Base-by-base conservation (phyloP, 2,797 vertebrate genomes). In the Xenops minutus region DNA sequence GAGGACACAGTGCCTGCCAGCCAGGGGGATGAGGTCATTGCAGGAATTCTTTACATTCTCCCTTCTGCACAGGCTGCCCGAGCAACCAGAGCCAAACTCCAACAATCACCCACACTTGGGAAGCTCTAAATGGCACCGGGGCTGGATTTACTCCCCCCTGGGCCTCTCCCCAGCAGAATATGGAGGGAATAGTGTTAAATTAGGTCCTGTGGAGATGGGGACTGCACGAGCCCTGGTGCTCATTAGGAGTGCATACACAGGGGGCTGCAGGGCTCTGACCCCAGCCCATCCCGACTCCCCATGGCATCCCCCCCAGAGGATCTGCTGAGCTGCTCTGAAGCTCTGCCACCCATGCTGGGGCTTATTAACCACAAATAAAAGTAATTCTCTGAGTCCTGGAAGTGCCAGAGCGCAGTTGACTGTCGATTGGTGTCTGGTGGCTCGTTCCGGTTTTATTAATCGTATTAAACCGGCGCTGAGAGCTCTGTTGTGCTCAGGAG, bases 361-460 rank as follows among this genome's bases (percentile, higher is more conserved):
- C 83, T 94, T 96, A 89, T 92, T 93, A 93, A 48, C 74, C 74
- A 76, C 92, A 85, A 95, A 93, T 87, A 81, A 88, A 75, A 94
- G 74, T 79, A 30, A 67, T 85, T 82, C 59, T 73, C 49, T 8
- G 83, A 82, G 93, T 71, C 85, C 44, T 82, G 93, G 85, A 79
- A 41, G 83, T 87, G 67, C 63, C 73, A 7, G 83, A 76, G 93
- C 66, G 91, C 93, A 59, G 51, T 48, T 94, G 95, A 81, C 92
- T 2, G 1, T 69, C 93, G 90, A 97, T 76, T 82, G 63, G 93
- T 91, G 88, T 55, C 96, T 94, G 5, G 94, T 88, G 96, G 83
- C 94, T 96, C 9, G 2, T 90, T 94, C 29, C 29, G 52, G 77
- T 94, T 95, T 96, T 95, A 97, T 94, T 95, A 95, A 96, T 96